Conservation (phyloP, 2,113 vertebrate genomes). For the Phalacrocorax aristotelis region DNA sequence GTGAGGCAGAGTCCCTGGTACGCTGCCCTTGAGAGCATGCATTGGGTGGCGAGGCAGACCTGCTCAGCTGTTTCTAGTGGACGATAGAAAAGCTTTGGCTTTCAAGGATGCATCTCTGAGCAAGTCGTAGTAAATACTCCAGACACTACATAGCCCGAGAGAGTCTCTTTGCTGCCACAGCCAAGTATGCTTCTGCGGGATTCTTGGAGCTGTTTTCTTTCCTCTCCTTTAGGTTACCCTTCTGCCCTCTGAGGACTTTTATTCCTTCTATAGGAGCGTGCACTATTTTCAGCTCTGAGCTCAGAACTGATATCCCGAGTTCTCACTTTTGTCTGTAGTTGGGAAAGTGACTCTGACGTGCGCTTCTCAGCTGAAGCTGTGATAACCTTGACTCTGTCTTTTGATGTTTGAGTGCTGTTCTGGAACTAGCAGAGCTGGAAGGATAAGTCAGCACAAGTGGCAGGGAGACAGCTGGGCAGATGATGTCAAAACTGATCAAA, state of each 20-base stretch:
- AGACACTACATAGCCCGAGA: neutral
- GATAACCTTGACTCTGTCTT: neutral
- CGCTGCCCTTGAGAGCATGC: neutral
- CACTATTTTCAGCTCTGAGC: slow-evolving; percentile 30
- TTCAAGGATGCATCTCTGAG: neutral
- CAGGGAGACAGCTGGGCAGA: neutral
- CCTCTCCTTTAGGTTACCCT: neutral
- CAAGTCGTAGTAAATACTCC: neutral
- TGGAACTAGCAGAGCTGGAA: slow-evolving; percentile 8
- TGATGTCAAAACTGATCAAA: neutral
- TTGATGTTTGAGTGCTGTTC: neutral
- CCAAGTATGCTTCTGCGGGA: neutral
- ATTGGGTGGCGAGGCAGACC: neutral
- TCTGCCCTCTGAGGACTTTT: slow-evolving; percentile 12
- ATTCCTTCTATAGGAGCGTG: neutral
- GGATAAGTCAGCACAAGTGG: neutral
- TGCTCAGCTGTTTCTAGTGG: neutral
- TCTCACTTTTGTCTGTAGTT: neutral
- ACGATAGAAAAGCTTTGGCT: neutral
- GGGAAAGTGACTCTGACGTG: neutral
- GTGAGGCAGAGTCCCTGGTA: neutral
- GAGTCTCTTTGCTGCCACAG: neutral
- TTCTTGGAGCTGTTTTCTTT: neutral
- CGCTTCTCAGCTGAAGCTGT: neutral
- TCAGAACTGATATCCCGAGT: neutral